A percentile compares a stretch with the other conserved stretches of the same genome.
These are phyloP conservation scores for Aphidius gifuensis DNA, from an alignment of 1,140 invertebrate species.

Conservation along the genomic window DNA sequence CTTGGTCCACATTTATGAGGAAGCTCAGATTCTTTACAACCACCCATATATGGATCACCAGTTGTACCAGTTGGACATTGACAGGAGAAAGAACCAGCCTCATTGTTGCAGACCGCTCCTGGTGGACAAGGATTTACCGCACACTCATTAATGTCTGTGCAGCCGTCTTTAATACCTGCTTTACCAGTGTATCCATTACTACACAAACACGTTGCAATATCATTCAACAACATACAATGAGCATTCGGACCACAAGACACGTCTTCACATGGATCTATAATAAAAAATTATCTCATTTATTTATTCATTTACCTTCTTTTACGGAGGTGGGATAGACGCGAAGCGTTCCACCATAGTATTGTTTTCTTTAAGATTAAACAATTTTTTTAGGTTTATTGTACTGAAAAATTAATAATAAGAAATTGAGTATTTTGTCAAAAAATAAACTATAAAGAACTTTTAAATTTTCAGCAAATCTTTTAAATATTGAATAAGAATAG, in stretches of 20 bases:
- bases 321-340: no score
- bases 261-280: slow-evolving; percentile 83
- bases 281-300: slow-evolving; percentile 11
- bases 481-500: no score
- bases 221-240: slow-evolving; percentile 82
- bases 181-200: slow-evolving; percentile 72
- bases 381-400: no score
- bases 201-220: slow-evolving; percentile 80
- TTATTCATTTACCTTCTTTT: no score
- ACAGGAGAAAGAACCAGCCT: slow-evolving; percentile 80
- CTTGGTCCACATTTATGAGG: slow-evolving; percentile 66
- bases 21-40: slow-evolving; percentile 65
- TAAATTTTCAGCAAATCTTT: no score
- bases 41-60: slow-evolving; percentile 67
- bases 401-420: neutral
- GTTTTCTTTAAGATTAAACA: neutral
- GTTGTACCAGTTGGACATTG: slow-evolving; percentile 77
- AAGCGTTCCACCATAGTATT: no score
- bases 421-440: no score
- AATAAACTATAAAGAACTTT: no score
- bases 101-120: slow-evolving; percentile 84
- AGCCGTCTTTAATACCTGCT: slow-evolving; percentile 67
- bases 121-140: slow-evolving; percentile 69
- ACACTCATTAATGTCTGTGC: slow-evolving; percentile 86
- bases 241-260: slow-evolving; percentile 82